Conservation (phyloP, 2,888 invertebrate genomes). For the Ophraella communa region DNA sequence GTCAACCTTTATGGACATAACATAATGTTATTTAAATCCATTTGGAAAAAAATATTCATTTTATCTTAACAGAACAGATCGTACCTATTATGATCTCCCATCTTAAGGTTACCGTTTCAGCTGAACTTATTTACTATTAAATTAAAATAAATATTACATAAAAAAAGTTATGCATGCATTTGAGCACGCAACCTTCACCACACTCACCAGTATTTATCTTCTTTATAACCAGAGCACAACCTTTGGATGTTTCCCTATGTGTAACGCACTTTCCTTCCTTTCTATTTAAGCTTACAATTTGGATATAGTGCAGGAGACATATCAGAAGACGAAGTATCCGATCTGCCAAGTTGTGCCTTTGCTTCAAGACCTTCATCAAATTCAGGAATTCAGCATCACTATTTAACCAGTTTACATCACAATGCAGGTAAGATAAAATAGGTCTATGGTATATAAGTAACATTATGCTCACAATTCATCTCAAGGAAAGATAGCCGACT, state of each 20-base stretch:
- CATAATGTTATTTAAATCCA: too few relatives aligned
- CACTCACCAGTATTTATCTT: slow-evolving; percentile 1
- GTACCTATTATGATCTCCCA: too few relatives aligned
- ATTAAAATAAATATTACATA: too few relatives aligned
- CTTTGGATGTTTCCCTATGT: slow-evolving; percentile 39
- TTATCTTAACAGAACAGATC: too few relatives aligned
- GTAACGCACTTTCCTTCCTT: slow-evolving; percentile 39
- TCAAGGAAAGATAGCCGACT: too few relatives aligned
- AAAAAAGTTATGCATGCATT: background rate
- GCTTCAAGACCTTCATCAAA: slow-evolving; percentile 63
- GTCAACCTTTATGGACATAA: too few relatives aligned
- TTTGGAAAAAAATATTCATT: too few relatives aligned
- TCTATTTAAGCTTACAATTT: slow-evolving; percentile 55
- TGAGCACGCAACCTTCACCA: slow-evolving; percentile 9
- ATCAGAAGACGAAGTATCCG: slow-evolving; percentile 70
- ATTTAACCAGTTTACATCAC: slow-evolving; percentile 56
- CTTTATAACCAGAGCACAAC: slow-evolving; percentile 8
- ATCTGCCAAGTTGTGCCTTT: slow-evolving; percentile 84
- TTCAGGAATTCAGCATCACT: slow-evolving; percentile 55
- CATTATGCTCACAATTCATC: too few relatives aligned
- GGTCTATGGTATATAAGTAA: too few relatives aligned
- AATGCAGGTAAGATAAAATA: slow-evolving; percentile 52
- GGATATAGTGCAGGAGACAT: slow-evolving; percentile 61
- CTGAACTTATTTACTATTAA: too few relatives aligned
- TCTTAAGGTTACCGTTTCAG: too few relatives aligned